phyloP scores from a whole-genome alignment of 2,113 vertebrate genomes.

The Indicator maculatus region DNA sequence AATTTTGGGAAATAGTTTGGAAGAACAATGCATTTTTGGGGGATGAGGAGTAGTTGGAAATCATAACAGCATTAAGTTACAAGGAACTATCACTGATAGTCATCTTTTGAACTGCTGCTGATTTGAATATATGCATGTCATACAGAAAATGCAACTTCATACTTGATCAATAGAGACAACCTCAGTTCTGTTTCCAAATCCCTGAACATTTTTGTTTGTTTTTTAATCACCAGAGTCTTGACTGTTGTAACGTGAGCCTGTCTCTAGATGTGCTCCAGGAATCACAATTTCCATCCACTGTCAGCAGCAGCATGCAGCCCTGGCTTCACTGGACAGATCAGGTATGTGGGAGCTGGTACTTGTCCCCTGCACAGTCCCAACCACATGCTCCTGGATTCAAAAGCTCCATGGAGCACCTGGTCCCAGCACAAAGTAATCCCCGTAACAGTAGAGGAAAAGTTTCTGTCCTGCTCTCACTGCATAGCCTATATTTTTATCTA shows the following conservation, averaged over 20 bases:
- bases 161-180: background rate
- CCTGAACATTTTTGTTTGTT: background rate
- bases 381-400: background rate
- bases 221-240: background rate
- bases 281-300: background rate
- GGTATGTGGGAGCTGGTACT: accelerated
- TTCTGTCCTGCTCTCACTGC: background rate
- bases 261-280: background rate
- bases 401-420: background rate
- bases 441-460: background rate
- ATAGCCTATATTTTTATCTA: background rate
- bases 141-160: background rate
- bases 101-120: background rate
- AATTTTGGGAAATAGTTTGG: background rate
- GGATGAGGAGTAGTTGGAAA: background rate
- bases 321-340: background rate
- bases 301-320: background rate
- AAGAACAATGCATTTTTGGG: background rate
- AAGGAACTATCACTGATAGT: background rate
- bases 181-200: background rate
- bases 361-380: background rate
- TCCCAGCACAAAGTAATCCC: background rate
- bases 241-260: background rate
- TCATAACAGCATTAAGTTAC: background rate
- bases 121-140: background rate